These are phyloP conservation scores for Hirtodrosophila alboralis DNA, from an alignment of 2,888 invertebrate genomes.

Conservation along the genomic window DNA sequence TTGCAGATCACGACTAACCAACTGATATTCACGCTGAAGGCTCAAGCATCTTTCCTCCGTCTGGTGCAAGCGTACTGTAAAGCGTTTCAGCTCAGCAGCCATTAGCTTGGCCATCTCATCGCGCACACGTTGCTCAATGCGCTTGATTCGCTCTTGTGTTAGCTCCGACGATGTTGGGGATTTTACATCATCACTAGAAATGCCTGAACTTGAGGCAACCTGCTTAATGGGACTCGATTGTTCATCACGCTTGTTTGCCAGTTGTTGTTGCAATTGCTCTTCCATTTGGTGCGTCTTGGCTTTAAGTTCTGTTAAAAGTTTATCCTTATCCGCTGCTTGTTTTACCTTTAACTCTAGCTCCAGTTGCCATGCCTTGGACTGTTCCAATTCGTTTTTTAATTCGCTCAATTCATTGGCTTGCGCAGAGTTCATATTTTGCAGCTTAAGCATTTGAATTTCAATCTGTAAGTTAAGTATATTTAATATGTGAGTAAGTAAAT, in stretches of 20 bases:
- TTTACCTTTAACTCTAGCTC: slow-evolving; percentile 82
- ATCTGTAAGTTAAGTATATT: slow-evolving; percentile 58
- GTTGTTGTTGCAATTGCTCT: slow-evolving; percentile 85
- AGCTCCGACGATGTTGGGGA: slow-evolving; percentile 78
- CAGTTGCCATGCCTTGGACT: slow-evolving; percentile 76
- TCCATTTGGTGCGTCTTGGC: slow-evolving; percentile 88
- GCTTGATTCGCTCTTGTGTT: slow-evolving; percentile 74
- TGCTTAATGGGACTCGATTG: slow-evolving; percentile 1
- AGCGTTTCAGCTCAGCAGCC: slow-evolving; percentile 86
- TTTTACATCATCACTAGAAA: slow-evolving; percentile 6
- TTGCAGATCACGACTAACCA: slow-evolving; percentile 70
- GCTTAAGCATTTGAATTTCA: slow-evolving; percentile 81
- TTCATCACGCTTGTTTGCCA: slow-evolving; percentile 8
- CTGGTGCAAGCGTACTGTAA: slow-evolving; percentile 83
- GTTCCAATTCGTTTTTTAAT: slow-evolving; percentile 78
- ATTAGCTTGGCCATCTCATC: slow-evolving; percentile 89
- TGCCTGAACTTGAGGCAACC: neutral
- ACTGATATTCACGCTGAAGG: slow-evolving; percentile 77
- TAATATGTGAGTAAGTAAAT: too few relatives aligned
- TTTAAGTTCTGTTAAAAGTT: slow-evolving; percentile 86
- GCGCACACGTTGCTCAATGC: slow-evolving; percentile 85
- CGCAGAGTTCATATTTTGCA: slow-evolving; percentile 74
- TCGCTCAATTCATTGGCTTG: slow-evolving; percentile 77
- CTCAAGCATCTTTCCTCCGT: slow-evolving; percentile 70
- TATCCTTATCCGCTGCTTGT: slow-evolving; percentile 86